Base-by-base conservation (phyloP, 2,113 vertebrate species). In the Siphamia tubifer region DNA sequence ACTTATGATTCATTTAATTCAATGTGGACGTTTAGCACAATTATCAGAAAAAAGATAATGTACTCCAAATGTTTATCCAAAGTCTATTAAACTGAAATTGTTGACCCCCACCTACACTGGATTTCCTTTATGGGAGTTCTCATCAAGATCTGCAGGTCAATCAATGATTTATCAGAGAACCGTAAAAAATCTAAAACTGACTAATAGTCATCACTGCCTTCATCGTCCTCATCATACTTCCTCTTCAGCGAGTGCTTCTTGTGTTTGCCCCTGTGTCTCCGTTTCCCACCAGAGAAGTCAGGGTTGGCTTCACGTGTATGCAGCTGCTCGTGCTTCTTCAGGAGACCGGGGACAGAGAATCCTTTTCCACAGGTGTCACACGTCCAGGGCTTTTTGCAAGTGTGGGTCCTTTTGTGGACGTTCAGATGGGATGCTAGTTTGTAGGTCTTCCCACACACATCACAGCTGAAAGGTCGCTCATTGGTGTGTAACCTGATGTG, bases 361-460 rank as follows among this genome's bases (percentile, higher is more conserved):
- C 88, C 88, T 39, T 90, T 90, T 6, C 88, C 90, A 6, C 90
- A 91, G 0, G 82, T 83, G 1, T 80, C 85, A 2, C 90, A 91
- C 1, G 73, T 85, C 86, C 88, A 90, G 16, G 88, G 88, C 8
- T 88, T 89, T 71, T 87, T 87, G 57, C 87, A 85, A 0, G 85
- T 82, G 31, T 91, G 90, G 9, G 85, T 90, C 52, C 84, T 53
- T 25, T 89, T 90, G 76, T 91, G 90, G 52, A 87, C 88, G 3
- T 88, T 91, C 51, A 91, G 82, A 3, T 91, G 90, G 5, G 90
- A 89, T 4, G 84, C 81, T 45, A 91, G 27, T 75, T 91, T 91
- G 84, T 91, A 91, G 17, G 88, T 89, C 44, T 90, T 91, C 4
- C 87, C 88, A 17, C 90, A 91, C 31, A 87, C 81, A 6, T 90